phyloP scores from a whole-genome alignment of 2,888 invertebrate genomes.

The Eurytoma adleriae region DNA sequence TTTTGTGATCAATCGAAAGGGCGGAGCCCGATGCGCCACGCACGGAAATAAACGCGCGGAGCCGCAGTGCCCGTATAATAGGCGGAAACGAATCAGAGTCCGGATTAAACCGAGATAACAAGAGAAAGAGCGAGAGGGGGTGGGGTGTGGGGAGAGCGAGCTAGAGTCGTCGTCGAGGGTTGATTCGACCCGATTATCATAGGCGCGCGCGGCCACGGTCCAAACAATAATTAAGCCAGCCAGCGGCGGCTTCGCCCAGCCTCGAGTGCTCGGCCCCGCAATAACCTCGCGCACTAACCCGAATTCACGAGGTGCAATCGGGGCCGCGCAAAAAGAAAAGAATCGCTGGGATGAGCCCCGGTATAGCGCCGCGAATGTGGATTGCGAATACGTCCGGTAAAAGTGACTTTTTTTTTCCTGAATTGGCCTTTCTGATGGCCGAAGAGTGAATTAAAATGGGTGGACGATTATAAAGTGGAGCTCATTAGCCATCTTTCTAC shows the following conservation, averaged over 20 bases:
- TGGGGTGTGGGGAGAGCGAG: neutral
- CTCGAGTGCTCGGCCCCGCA: constrained; percentile 55
- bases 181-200: constrained; percentile 64
- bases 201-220: constrained; percentile 52
- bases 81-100: neutral
- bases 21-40: neutral
- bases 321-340: constrained; percentile 53
- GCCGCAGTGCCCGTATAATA: constrained; percentile 17
- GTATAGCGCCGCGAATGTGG: no score
- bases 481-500: no score
- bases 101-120: constrained; percentile 4
- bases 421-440: no score
- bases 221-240: constrained; percentile 69
- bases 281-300: constrained; percentile 58
- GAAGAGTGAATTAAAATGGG: no score
- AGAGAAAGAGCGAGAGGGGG: constrained; percentile 3
- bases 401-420: no score
- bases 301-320: constrained; percentile 63
- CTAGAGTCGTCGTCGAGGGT: constrained; percentile 9
- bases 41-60: neutral
- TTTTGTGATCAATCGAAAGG: neutral
- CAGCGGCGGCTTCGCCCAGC: constrained; percentile 16
- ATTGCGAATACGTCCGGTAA: no score
- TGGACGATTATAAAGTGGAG: no score
- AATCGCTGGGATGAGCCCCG: no score